phyloP scores from a whole-genome alignment of 1,140 invertebrate genomes.

The Tachypleus tridentatus region DNA sequence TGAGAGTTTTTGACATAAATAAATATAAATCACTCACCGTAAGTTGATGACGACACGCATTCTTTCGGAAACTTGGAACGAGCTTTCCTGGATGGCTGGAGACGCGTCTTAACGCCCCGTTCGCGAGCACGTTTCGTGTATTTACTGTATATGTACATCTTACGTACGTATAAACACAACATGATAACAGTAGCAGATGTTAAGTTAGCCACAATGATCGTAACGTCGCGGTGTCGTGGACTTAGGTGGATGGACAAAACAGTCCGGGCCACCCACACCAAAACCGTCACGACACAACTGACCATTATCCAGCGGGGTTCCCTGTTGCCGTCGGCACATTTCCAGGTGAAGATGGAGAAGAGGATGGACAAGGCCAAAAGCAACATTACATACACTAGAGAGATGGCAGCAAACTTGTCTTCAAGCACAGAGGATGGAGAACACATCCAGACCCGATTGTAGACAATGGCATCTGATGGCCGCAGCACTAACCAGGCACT shows the following conservation, averaged over 20 bases:
- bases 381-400: conserved; percentile 16
- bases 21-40: too few species aligned
- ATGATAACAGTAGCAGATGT: conserved; percentile 32
- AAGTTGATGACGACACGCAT: too few species aligned
- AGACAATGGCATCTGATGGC: conserved; percentile 8
- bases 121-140: neutral
- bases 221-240: conserved; percentile 11
- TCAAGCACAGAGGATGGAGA: conserved; percentile 13
- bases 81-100: too few species aligned
- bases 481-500: conserved; percentile 11
- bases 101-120: too few species aligned
- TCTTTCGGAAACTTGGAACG: too few species aligned
- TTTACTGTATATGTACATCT: conserved; percentile 30
- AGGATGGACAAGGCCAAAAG: conserved; percentile 16
- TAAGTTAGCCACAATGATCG: conserved; percentile 33
- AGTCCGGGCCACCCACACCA: conserved; percentile 15
- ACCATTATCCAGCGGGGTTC: conserved; percentile 17
- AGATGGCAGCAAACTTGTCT: conserved; percentile 13
- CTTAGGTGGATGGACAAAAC: conserved; percentile 7
- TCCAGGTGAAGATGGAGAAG: conserved; percentile 15
- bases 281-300: conserved; percentile 9
- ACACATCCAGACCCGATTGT: conserved; percentile 11
- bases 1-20: too few species aligned
- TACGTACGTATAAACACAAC: conserved; percentile 31
- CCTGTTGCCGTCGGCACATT: conserved; percentile 10